A percentile compares a stretch with the other conserved stretches of the same genome.
These are phyloP conservation scores for Stomatorhinus walkeri DNA, from an alignment of 2,797 vertebrate species.

Conservation along the genomic window DNA sequence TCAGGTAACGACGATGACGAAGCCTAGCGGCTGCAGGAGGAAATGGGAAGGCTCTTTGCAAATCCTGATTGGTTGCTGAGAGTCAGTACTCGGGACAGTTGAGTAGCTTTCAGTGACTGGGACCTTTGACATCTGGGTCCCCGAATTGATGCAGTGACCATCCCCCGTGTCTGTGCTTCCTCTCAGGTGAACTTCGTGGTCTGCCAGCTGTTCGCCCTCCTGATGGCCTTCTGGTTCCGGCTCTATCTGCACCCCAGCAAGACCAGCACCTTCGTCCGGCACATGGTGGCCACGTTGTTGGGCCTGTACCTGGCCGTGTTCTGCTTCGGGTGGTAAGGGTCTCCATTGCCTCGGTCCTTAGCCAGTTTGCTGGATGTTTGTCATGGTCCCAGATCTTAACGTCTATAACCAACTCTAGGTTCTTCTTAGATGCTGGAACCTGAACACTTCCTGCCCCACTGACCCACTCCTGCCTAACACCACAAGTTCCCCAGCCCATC, in stretches of 20 bases:
- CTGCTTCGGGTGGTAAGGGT: constrained; percentile 97
- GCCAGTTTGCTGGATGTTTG: background rate
- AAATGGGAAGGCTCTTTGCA: background rate
- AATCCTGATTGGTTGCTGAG: background rate
- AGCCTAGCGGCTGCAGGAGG: background rate
- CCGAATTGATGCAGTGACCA: background rate
- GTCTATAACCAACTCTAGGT: background rate
- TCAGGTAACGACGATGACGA: background rate
- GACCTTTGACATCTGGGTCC: background rate
- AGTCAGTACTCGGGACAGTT: background rate
- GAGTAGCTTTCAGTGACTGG: background rate
- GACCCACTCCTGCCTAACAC: background rate
- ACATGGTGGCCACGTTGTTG: constrained; percentile 89
- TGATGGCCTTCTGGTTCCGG: constrained; percentile 91
- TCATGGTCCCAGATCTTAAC: background rate
- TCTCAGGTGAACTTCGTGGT: constrained; percentile 95
- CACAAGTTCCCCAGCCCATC: background rate
- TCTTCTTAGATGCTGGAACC: background rate
- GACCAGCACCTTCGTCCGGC: constrained; percentile 90
- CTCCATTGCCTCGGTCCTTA: background rate
- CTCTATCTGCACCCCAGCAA: constrained; percentile 93
- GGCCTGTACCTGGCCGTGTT: constrained; percentile 97
- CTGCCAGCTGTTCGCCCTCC: constrained; percentile 90
- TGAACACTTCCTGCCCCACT: background rate
- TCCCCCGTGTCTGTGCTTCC: background rate